phyloP scores from a whole-genome alignment of 35 echinoderm and acorn worm genomes.

The Apostichopus parvimensis region DNA sequence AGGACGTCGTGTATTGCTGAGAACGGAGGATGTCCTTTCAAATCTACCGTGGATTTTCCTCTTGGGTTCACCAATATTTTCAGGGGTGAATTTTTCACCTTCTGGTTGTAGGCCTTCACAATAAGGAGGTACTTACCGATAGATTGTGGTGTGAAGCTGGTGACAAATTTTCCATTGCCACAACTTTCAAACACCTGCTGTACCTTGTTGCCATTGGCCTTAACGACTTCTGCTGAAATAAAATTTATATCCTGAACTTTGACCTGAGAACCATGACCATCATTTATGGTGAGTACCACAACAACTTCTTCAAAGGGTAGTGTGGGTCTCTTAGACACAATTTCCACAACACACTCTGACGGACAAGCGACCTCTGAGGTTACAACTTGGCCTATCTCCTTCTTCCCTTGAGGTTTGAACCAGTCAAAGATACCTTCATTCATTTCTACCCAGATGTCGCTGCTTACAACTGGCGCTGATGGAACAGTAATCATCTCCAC shows the following conservation, averaged over 20 bases:
- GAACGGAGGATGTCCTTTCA: slow-evolving; percentile 32
- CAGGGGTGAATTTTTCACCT: slow-evolving; percentile 53
- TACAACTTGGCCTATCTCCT: slow-evolving; percentile 10
- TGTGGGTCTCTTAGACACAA: slow-evolving; percentile 13
- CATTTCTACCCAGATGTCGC: slow-evolving; percentile 40
- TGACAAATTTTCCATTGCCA: slow-evolving; percentile 14
- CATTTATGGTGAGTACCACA: slow-evolving; percentile 34
- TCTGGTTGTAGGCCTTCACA: slow-evolving; percentile 26
- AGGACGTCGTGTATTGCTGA: slow-evolving; percentile 9
- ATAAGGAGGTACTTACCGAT: slow-evolving; percentile 34
- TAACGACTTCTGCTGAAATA: slow-evolving; percentile 43
- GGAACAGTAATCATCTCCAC: not conserved
- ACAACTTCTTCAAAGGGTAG: slow-evolving; percentile 26
- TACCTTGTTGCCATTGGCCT: slow-evolving; percentile 21
- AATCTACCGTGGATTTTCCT: slow-evolving; percentile 14
- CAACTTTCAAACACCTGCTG: slow-evolving; percentile 18
- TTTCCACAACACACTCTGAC: not conserved
- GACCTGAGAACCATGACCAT: slow-evolving; percentile 51
- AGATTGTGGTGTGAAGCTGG: slow-evolving; percentile 27
- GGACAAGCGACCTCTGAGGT: slow-evolving; percentile 26
- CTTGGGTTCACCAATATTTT: slow-evolving; percentile 23
- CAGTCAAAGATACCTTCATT: slow-evolving; percentile 11
- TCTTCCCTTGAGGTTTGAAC: not conserved
- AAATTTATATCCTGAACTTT: slow-evolving; percentile 30
- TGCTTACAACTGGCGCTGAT: slow-evolving; percentile 2